phyloP scores from a whole-genome alignment of 2,113 vertebrate genomes.

The Philantomba maxwellii region DNA sequence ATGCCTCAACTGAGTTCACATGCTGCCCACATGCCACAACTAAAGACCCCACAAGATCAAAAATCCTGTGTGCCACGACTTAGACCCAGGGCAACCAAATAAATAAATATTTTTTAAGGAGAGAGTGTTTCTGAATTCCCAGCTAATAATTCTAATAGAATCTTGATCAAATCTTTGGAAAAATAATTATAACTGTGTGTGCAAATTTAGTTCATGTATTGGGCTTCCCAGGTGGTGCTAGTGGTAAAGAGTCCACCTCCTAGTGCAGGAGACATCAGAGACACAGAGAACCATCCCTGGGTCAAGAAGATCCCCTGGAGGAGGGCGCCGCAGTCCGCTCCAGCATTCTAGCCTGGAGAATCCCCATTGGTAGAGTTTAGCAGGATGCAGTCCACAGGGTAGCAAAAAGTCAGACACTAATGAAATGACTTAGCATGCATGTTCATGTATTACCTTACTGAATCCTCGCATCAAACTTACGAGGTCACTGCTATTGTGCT shows the following conservation, averaged over 20 bases:
- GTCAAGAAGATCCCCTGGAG: not conserved
- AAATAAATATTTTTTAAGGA: not conserved
- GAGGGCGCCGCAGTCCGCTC: not conserved
- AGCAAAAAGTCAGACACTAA: not conserved
- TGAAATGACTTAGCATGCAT: not conserved
- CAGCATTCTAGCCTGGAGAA: not conserved
- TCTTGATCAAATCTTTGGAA: not conserved
- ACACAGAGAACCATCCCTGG: not conserved
- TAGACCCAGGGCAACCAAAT: not conserved
- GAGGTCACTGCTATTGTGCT: not conserved
- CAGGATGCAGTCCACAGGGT: not conserved
- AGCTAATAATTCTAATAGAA: not conserved
- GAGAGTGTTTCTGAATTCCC: not conserved
- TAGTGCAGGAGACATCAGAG: not conserved
- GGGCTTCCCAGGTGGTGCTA: not conserved
- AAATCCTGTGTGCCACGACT: not conserved
- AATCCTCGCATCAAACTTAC: not conserved
- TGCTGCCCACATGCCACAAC: not conserved
- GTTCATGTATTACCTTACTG: not conserved
- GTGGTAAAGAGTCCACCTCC: not conserved
- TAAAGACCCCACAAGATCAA: not conserved
- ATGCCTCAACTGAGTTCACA: not conserved
- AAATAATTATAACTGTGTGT: not conserved
- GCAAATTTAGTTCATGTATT: not conserved
- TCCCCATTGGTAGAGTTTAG: not conserved